phyloP scores from a whole-genome alignment of 1,140 invertebrate species.

The Penaeus japonicus region DNA sequence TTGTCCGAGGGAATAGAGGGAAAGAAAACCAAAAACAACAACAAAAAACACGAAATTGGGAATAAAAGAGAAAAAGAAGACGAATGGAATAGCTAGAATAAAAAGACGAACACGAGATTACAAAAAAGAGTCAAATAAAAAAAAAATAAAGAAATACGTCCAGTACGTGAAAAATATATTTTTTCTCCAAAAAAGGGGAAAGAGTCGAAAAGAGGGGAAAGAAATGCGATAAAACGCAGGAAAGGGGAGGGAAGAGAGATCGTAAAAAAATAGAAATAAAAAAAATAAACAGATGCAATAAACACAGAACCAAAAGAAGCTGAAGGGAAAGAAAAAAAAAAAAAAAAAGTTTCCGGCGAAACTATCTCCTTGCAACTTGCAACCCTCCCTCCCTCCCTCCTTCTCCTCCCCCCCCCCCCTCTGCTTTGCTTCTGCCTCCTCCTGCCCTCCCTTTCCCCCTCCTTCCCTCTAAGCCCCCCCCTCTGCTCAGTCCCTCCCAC shows the following conservation, averaged over 20 bases:
- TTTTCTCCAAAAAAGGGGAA: not conserved
- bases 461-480: not conserved
- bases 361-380: not conserved
- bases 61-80: too few species aligned
- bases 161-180: not conserved
- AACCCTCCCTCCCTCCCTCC: not conserved
- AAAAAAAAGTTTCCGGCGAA: too few species aligned
- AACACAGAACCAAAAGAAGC: too few species aligned
- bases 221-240: not conserved
- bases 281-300: too few species aligned
- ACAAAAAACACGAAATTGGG: too few species aligned
- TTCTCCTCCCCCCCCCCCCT: not conserved
- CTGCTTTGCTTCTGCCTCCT: not conserved
- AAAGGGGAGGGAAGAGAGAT: not conserved
- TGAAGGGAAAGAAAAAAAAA: not conserved
- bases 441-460: not conserved
- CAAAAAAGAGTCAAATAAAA: not conserved
- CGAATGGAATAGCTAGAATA: too few species aligned
- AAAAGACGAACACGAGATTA: too few species aligned
- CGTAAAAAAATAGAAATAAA: too few species aligned
- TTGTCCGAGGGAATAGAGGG: too few species aligned
- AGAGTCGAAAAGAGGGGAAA: not conserved
- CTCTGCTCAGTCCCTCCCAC: not conserved
- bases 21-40: too few species aligned
- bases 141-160: not conserved